These are phyloP conservation scores for Carabus problematicus DNA, from an alignment of 2,888 invertebrate species.

Conservation along the genomic window DNA sequence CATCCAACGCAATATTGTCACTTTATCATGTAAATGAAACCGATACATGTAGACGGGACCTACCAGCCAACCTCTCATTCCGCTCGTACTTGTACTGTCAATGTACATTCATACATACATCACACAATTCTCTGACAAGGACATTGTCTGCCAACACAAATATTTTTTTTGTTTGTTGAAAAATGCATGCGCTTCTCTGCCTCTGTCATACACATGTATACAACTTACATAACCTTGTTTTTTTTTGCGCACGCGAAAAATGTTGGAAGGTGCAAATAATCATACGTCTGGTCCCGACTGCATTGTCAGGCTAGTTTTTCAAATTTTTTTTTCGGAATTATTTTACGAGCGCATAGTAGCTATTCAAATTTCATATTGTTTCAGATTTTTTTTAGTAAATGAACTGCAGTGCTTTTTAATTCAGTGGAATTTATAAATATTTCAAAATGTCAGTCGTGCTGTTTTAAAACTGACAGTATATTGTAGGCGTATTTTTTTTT, in stretches of 20 bases:
- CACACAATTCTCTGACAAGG: conserved; percentile 19
- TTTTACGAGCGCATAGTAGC: no score
- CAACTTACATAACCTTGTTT: conserved; percentile 22
- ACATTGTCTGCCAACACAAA: conserved; percentile 35
- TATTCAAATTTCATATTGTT: no score
- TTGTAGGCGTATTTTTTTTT: no score
- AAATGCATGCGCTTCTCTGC: conserved; percentile 26
- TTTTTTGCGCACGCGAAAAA: conserved; percentile 20
- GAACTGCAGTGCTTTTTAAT: no score
- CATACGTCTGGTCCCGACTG: no score
- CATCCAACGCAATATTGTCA: conserved; percentile 41
- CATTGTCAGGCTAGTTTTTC: no score
- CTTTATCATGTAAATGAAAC: conserved; percentile 41
- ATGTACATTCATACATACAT: no score
- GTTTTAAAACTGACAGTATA: no score
- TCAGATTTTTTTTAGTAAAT: no score
- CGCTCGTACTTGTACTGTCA: conserved; percentile 22
- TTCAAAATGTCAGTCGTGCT: no score
- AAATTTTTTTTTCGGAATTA: no score
- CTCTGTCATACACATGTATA: conserved; percentile 27
- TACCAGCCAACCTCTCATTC: not conserved
- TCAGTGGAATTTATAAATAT: no score
- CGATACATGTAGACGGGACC: conserved; percentile 19
- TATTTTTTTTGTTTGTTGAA: conserved; percentile 12
- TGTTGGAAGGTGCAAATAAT: conserved; percentile 13